Percentiles rank a stretch among this genome's conserved stretches.
Conservation (phyloP, 2,113 vertebrate genomes). For the Periophthalmus modestus region DNA sequence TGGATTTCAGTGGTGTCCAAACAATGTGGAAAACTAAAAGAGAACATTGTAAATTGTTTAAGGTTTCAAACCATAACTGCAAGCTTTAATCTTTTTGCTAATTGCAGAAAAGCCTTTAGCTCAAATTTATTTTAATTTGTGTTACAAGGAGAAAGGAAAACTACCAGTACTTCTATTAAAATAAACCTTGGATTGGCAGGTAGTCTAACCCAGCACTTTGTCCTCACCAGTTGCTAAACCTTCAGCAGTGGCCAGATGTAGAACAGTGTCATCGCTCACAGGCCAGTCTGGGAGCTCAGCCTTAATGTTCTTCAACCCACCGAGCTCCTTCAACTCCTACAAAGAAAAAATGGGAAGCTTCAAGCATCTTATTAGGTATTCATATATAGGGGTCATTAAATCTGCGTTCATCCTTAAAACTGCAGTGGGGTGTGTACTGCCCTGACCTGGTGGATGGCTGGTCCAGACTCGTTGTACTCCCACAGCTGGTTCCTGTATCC, state of each 20-base stretch:
- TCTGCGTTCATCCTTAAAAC: background rate
- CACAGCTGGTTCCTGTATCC: slow-evolving; percentile 81
- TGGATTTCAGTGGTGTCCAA: background rate
- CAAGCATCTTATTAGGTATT: background rate
- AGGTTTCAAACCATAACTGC: too few species aligned
- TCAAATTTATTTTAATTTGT: background rate
- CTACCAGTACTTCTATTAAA: background rate
- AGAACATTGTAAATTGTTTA: background rate
- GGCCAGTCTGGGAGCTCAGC: slow-evolving; percentile 82
- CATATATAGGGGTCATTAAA: background rate
- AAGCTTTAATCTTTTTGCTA: background rate
- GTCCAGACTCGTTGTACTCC: slow-evolving; percentile 83
- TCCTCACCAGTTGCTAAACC: slow-evolving; percentile 80
- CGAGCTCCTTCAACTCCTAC: slow-evolving; percentile 78
- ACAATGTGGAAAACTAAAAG: too few species aligned
- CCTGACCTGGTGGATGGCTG: slow-evolving; percentile 77
- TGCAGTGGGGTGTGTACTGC: background rate
- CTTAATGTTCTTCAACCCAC: slow-evolving; percentile 74
- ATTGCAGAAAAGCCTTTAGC: background rate
- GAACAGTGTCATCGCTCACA: slow-evolving; percentile 83
- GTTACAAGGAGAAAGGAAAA: background rate
- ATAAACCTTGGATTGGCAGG: background rate
- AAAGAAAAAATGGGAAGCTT: background rate
- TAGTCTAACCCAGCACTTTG: background rate
- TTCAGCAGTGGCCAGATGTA: slow-evolving; percentile 84